phyloP scores from a whole-genome alignment of 1,140 invertebrate species.

The Trichonephila inaurata region DNA sequence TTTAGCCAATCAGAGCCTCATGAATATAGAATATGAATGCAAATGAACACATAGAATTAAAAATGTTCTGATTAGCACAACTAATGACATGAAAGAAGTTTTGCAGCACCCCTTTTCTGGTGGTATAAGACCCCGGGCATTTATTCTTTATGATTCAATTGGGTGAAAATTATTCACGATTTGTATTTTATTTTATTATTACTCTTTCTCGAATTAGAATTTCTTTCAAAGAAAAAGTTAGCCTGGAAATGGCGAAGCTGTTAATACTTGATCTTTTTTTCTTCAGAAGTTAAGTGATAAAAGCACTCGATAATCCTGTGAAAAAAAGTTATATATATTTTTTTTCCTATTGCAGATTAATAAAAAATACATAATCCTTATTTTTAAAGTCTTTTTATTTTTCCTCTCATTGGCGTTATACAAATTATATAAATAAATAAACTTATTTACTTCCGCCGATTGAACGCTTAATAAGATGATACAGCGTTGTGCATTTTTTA shows the following conservation, averaged over 20 bases:
- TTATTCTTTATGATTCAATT: neutral
- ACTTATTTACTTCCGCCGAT: too few relatives aligned
- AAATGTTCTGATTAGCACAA: neutral
- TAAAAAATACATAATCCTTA: neutral
- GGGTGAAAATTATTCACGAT: neutral
- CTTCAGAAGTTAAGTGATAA: neutral
- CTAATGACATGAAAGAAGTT: neutral
- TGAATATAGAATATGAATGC: neutral
- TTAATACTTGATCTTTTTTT: neutral
- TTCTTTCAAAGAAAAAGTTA: neutral
- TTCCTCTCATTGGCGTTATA: too few relatives aligned
- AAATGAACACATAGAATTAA: constrained; percentile 12
- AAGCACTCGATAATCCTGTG: neutral
- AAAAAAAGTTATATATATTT: neutral
- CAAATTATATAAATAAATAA: too few relatives aligned
- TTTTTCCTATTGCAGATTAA: neutral
- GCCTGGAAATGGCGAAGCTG: neutral
- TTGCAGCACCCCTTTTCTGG: neutral
- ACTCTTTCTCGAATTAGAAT: neutral
- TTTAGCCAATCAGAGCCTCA: neutral
- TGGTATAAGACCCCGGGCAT: neutral
- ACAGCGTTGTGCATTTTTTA: too few relatives aligned
- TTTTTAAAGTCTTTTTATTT: too few relatives aligned
- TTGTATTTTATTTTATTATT: neutral
- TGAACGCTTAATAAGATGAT: too few relatives aligned